Conservation (phyloP, 2,797 vertebrate genomes). For the Sarcophilus harrisii region DNA sequence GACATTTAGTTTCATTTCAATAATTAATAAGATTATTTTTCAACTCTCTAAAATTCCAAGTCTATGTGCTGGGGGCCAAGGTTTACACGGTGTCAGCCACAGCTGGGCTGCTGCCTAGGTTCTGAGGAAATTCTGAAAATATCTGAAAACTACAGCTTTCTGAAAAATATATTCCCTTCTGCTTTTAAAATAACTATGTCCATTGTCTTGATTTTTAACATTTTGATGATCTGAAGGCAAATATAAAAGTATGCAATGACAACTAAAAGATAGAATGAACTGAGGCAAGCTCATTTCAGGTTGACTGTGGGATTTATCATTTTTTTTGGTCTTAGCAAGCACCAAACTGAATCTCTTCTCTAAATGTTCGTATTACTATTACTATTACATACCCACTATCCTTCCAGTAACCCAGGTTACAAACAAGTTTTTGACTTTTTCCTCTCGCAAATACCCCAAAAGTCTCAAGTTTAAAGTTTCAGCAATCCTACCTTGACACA, state of each 20-base stretch:
- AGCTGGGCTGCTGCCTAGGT: not conserved
- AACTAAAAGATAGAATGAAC: not conserved
- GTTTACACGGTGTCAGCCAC: not conserved
- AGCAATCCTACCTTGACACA: not conserved
- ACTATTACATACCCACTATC: too few species aligned
- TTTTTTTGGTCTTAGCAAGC: not conserved
- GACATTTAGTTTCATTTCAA: not conserved
- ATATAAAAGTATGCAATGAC: not conserved
- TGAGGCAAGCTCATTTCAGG: not conserved
- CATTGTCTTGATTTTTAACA: not conserved
- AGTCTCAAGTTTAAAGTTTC: not conserved
- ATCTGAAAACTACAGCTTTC: not conserved
- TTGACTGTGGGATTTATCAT: not conserved
- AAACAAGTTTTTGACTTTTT: not conserved
- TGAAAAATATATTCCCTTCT: not conserved
- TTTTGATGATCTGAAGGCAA: not conserved
- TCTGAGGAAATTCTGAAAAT: slow-evolving; percentile 1
- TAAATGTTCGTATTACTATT: not conserved
- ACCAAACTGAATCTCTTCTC: not conserved
- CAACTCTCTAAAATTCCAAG: not conserved
- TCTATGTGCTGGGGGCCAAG: not conserved
- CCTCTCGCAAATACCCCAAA: not conserved
- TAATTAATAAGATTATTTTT: not conserved
- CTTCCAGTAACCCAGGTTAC: not conserved
- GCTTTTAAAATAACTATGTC: not conserved